Evolutionary conservation across 2,797 vertebrate species (phyloP).

Genomic region (Eurystomus glaucurus): DNA sequence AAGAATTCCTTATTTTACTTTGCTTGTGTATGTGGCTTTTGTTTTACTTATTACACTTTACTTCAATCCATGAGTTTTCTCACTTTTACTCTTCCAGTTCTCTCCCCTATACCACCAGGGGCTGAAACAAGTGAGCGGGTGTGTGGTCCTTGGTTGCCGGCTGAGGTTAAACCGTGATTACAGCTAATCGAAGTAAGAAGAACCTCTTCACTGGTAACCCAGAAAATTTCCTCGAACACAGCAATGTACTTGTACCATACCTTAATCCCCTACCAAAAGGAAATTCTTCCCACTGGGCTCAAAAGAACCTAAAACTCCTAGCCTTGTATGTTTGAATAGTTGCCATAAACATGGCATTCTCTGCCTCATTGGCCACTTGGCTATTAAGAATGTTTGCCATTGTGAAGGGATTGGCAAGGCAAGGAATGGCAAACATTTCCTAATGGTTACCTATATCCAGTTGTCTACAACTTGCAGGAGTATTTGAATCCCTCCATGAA

Average conservation of each 20-base stretch:
- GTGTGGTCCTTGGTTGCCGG: neutral
- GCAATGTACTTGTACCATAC: neutral
- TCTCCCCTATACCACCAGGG: neutral
- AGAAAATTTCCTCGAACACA: neutral
- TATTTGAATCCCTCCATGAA: neutral
- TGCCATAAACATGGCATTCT: neutral
- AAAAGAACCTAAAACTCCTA: neutral
- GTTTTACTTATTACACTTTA: neutral
- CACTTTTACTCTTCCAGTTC: neutral
- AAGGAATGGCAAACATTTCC: neutral
- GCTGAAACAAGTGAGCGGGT: neutral
- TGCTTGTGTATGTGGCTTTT: neutral
- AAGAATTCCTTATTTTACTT: neutral
- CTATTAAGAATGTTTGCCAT: neutral
- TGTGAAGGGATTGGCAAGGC: neutral
- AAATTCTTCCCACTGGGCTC: neutral
- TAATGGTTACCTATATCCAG: neutral
- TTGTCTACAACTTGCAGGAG: neutral
- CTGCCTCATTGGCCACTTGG: neutral
- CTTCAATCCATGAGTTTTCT: neutral
- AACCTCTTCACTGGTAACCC: fast-evolving
- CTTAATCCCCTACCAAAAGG: neutral
- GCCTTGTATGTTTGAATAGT: neutral
- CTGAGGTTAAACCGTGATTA: neutral
- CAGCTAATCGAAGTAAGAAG: neutral